phyloP scores from a whole-genome alignment of 2,113 vertebrate species.

The Mirounga angustirostris region DNA sequence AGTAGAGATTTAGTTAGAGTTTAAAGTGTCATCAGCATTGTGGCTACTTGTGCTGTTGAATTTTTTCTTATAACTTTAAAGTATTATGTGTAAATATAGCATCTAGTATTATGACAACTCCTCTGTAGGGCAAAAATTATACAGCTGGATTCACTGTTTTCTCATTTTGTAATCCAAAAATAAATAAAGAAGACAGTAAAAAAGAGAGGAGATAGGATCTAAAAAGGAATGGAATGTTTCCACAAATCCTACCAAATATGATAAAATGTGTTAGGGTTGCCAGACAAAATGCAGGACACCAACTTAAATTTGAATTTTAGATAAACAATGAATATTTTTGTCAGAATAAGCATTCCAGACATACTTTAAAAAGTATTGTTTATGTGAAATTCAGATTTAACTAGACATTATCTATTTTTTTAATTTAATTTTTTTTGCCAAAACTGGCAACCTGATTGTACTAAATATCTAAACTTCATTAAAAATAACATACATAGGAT shows the following conservation, averaged over 20 bases:
- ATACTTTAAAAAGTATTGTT: background rate
- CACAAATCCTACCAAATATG: background rate
- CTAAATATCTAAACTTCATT: slow-evolving; percentile 40
- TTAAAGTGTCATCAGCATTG: background rate
- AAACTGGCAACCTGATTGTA: background rate
- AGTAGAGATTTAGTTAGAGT: background rate
- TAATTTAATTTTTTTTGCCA: background rate
- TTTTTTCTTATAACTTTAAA: slow-evolving; percentile 43
- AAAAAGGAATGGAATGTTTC: slow-evolving; percentile 2
- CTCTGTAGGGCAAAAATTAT: background rate
- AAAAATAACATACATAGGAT: background rate
- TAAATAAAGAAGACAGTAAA: background rate
- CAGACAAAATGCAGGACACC: background rate
- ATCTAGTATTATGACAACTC: background rate
- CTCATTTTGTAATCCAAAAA: slow-evolving; percentile 24
- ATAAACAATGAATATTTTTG: slow-evolving; percentile 2
- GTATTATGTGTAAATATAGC: background rate
- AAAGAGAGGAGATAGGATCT: background rate
- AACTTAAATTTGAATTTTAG: slow-evolving; percentile 28
- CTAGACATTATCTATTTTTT: background rate
- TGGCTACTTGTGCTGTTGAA: background rate
- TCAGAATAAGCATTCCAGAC: background rate
- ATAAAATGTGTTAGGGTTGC: background rate
- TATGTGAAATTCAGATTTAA: slow-evolving; percentile 49
- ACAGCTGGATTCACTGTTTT: slow-evolving; percentile 29